These are phyloP conservation scores for Spodoptera exigua DNA, from an alignment of 2,888 invertebrate species.

Conservation along the genomic window DNA sequence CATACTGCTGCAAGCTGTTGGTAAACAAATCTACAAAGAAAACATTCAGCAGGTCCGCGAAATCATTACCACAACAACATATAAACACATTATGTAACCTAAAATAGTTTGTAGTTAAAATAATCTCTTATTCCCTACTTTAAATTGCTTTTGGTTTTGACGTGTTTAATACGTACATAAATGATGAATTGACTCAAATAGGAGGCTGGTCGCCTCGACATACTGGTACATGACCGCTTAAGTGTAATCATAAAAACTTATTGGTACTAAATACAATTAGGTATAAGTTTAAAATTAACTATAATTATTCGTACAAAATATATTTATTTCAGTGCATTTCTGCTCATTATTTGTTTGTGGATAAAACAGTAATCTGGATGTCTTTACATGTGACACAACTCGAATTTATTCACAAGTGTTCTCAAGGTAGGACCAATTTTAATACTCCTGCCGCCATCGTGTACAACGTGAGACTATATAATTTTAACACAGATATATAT, in stretches of 20 bases:
- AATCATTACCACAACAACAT: constrained; percentile 34
- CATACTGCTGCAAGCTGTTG: constrained; percentile 67
- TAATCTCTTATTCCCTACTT: constrained; percentile 74
- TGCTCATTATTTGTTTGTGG: constrained; percentile 60
- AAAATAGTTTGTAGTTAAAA: constrained; percentile 68
- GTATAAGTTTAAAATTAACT: constrained; percentile 78
- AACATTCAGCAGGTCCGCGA: constrained; percentile 48
- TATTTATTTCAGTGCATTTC: constrained; percentile 77
- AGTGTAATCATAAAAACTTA: constrained; percentile 79
- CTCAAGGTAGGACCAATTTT: constrained; percentile 29
- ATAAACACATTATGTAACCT: constrained; percentile 42
- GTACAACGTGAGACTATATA: constrained; percentile 60
- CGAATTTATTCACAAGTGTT: constrained; percentile 56
- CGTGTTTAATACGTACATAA: constrained; percentile 71
- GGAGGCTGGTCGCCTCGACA: constrained; percentile 64
- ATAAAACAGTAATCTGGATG: constrained; percentile 62
- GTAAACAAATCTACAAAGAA: constrained; percentile 67
- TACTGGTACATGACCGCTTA: constrained; percentile 63
- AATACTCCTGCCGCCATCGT: constrained; percentile 29
- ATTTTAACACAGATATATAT: constrained; percentile 47
- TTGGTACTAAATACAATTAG: constrained; percentile 72
- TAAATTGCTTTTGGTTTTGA: constrained; percentile 81
- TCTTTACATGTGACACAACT: constrained; percentile 53
- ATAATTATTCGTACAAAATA: constrained; percentile 82
- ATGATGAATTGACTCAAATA: constrained; percentile 83